Conservation (phyloP, 2,797 vertebrate species). For the Sylvilagus floridanus region DNA sequence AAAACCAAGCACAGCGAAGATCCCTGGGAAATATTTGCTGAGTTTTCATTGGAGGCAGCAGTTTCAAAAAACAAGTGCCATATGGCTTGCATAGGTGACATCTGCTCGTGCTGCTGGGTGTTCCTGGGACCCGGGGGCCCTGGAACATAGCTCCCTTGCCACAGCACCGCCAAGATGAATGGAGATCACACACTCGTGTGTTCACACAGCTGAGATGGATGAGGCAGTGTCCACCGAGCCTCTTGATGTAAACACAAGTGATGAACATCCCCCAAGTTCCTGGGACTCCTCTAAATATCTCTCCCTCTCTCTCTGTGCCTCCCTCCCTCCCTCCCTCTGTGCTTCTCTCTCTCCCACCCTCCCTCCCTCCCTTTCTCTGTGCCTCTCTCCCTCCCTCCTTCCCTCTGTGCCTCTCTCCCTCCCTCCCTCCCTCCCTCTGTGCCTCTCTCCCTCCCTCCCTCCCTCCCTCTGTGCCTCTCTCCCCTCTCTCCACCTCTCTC, state of each 20-base stretch:
- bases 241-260: background rate
- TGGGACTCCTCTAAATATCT: background rate
- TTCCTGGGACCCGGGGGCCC: constrained; percentile 30
- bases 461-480: no score
- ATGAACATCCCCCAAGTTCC: background rate
- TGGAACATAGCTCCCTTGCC: constrained; percentile 56
- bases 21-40: constrained; percentile 61
- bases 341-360: no score
- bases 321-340: no score
- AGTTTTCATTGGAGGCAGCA: constrained; percentile 64
- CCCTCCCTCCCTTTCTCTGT: no score
- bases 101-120: constrained; percentile 62
- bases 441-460: no score
- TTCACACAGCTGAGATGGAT: background rate
- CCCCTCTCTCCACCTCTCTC: no score
- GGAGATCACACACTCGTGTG: constrained; percentile 14
- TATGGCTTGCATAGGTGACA: constrained; percentile 55
- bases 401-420: no score
- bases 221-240: background rate
- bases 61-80: constrained; percentile 75
- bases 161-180: constrained; percentile 26
- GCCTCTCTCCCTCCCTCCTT: no score
- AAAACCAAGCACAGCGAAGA: constrained; percentile 25
- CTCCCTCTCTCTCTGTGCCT: no score
- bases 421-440: no score